Base-by-base conservation (phyloP, 2,888 invertebrate species). In the Helicoverpa assulta region DNA sequence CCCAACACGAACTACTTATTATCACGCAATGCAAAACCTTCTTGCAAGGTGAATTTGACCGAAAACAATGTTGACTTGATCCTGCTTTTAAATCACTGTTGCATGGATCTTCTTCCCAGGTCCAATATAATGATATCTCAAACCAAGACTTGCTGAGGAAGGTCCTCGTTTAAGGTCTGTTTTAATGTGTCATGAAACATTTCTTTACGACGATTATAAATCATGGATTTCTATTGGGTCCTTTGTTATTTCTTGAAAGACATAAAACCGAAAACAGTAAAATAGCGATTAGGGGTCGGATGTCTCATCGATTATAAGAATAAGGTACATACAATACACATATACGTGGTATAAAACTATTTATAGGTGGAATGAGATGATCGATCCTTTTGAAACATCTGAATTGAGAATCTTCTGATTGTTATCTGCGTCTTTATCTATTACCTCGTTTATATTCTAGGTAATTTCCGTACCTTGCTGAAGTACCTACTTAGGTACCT, bases 251-350 rank as follows among this genome's bases (percentile, higher is more conserved):
- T 80, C 79, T 81, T 78, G 76, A 80, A 73, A 85, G 76, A 82
- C 86, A 89, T 90, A 89, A 90, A 90, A 89, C 86, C 84, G 84
- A 88, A 84, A 86, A 80, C 88, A 87, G 88, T 88, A 88, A 89
- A 90, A 90, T 85, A 78, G 84, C 85, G 85, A 88, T 90, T 86
- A 87, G 81, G 85, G 88, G 82, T 85, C 84, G 88, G 85, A 86
- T 89, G 85, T 88, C 82, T 88, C 85, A 85, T 90, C 87, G 88
- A 86, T 84, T 84, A 84, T 62, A 21, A 67, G 67, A 53, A 59
- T 53, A 12, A 8, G 33, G 33, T 26, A 33, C 52, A 29, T 43
- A 47, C 33, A 54, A 54, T 33, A 8, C 26, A 18, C 7, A 7
- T 16, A 29, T 33, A 54, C 29, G 16, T 54, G 10, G 14, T 14